Evolutionary conservation across 1,140 invertebrate species (phyloP).

Genomic region (Eufriesea mexicana): DNA sequence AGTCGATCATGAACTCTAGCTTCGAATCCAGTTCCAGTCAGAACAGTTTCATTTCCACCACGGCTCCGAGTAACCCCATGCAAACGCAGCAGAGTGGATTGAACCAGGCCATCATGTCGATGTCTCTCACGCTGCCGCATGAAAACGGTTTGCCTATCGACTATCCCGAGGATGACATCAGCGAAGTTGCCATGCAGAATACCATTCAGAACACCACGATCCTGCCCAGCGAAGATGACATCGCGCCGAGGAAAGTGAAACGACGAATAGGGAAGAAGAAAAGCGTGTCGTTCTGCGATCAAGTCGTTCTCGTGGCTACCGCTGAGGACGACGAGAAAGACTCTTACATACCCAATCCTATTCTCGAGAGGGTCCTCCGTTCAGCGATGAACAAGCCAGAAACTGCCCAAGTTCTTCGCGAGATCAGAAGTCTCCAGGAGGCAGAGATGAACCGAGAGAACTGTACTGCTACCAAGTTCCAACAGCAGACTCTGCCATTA

Average conservation of each 20-base stretch:
- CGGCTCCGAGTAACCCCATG: conserved; percentile 32
- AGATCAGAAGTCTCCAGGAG: conserved; percentile 81
- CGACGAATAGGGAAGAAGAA: conserved; percentile 90
- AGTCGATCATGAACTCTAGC: conserved; percentile 65
- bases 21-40: conserved; percentile 74
- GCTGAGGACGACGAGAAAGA: conserved; percentile 95
- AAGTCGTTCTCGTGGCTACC: conserved; percentile 94
- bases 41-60: conserved; percentile 63
- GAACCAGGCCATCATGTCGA: conserved; percentile 77
- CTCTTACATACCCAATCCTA: conserved; percentile 94
- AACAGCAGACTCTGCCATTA: conserved; percentile 80
- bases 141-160: conserved; percentile 80
- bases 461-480: conserved; percentile 73
- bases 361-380: conserved; percentile 91
- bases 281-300: conserved; percentile 96
- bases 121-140: conserved; percentile 79
- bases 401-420: conserved; percentile 82
- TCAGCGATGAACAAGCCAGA: conserved; percentile 90
- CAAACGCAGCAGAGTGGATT: conserved; percentile 72
- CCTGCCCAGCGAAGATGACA: conserved; percentile 78
- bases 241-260: conserved; percentile 78
- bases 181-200: conserved; percentile 81
- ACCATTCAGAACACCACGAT: conserved; percentile 81
- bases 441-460: conserved; percentile 79
- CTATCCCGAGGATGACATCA: conserved; percentile 80